A percentile compares a stretch with the other conserved stretches of the same genome.
phyloP scores from a whole-genome alignment of 2,797 vertebrate species.

The Syngnathus acus region DNA sequence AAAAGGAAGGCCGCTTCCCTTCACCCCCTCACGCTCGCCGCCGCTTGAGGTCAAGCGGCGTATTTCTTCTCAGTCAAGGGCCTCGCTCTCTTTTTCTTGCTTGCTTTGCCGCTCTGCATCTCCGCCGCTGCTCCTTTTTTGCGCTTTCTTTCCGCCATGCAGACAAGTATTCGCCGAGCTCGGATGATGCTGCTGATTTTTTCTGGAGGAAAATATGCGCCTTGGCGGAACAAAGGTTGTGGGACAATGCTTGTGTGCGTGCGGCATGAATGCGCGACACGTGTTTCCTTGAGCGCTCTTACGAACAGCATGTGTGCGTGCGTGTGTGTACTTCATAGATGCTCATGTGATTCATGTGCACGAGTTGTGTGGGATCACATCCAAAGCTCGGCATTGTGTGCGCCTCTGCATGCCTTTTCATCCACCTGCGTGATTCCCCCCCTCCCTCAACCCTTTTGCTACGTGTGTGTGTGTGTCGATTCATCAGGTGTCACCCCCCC shows the following conservation, averaged over 20 bases:
- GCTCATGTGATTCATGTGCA: neutral
- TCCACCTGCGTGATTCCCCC: conserved; percentile 21
- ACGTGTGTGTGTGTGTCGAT: conserved; percentile 11
- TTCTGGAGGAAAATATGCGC: neutral
- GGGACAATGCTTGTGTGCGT: too few relatives aligned
- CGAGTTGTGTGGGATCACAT: conserved; percentile 7
- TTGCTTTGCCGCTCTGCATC: conserved; percentile 8
- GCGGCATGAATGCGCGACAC: neutral
- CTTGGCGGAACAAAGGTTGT: neutral
- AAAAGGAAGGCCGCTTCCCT: neutral
- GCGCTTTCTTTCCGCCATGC: conserved; percentile 8
- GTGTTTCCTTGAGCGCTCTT: conserved; percentile 61
- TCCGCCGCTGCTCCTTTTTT: conserved; percentile 3
- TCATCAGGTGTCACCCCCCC: conserved; percentile 56
- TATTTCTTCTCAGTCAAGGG: conserved; percentile 5
- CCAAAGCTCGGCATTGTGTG: conserved; percentile 7
- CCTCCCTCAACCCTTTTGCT: conserved; percentile 35
- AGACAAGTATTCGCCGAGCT: conserved; percentile 10
- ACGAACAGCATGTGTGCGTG: conserved; percentile 43
- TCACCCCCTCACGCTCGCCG: conserved; percentile 4
- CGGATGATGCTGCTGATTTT: neutral
- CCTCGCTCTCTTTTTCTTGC: conserved; percentile 12
- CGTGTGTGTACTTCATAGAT: neutral
- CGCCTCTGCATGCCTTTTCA: conserved; percentile 36
- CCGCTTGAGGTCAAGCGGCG: neutral